Base-by-base conservation (phyloP, 2,888 invertebrate species). In the Noctua janthe region DNA sequence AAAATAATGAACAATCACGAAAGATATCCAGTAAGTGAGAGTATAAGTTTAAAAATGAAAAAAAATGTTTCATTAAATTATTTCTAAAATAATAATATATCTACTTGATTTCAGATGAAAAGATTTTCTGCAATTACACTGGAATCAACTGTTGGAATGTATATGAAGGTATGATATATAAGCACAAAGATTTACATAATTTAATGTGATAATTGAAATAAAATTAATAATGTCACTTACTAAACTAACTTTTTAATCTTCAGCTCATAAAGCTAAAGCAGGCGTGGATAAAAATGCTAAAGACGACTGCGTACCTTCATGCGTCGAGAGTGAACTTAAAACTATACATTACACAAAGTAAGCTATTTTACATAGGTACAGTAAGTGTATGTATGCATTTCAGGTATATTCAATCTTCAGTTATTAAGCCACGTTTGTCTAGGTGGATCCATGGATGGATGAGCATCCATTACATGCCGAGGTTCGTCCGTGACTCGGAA, bases 91-190 rank as follows among this genome's bases (percentile, higher is more conserved):
- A 23, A 39, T 29, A 39, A n/a, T 56, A 10, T 47, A 56, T 20
- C 51, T 20, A 8, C 43, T 66, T 15, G n/a, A 35, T 74, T 84
- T 13, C 93, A 97, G 97, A 97, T 80, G 86, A 91, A 56, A 91
- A 95, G 2, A 89, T 94, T n/a, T 96, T 95, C 69, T 98, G 98
- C 90, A 97, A 97, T 86, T 96, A 97, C 54, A 95, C 96, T 2
- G 98, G 98, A 43, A 90, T 97, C 47, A 95, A 97, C 80, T 98
- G 97, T 88, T 90, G 97, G 82, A 95, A 95, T 73, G 90, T 93
- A 17, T 89, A 91, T 76, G 90, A 93, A 91, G 93, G 95, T 95
- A 23, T 67, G 67, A n/a, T 67, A 20, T 23, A 6, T 6, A 0
- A 43, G 3, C 67, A 67, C 64, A 23, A 43, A 23, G 1, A 67